Evolutionary conservation across 2,113 vertebrate species (phyloP).

Genomic region (Pseudorasbora parva): DNA sequence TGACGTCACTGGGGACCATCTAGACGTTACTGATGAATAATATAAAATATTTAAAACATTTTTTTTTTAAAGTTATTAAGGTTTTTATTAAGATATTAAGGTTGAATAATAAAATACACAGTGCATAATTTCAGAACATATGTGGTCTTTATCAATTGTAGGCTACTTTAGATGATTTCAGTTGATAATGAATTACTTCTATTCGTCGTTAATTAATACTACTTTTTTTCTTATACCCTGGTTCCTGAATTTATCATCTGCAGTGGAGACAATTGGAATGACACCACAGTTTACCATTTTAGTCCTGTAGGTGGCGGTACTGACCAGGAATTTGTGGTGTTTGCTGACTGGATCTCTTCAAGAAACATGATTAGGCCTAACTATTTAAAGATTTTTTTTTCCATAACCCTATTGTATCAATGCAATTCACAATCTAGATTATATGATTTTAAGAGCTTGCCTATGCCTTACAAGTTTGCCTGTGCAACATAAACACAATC

Average conservation of each 20-base stretch:
- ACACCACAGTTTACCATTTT: constrained; percentile 57
- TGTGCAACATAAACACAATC: no score
- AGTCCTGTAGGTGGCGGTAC: constrained; percentile 76
- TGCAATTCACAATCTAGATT: not conserved
- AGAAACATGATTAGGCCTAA: not conserved
- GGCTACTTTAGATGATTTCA: not conserved
- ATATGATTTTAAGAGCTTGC: not conserved
- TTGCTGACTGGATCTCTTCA: not conserved
- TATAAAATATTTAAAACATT: not conserved
- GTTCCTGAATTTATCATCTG: not conserved
- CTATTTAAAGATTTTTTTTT: not conserved
- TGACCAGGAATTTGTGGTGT: constrained; percentile 48
- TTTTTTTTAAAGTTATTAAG: not conserved
- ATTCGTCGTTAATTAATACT: not conserved
- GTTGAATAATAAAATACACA: not conserved
- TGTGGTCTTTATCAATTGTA: not conserved
- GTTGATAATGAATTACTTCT: not conserved
- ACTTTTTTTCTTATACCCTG: not conserved
- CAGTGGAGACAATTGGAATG: not conserved
- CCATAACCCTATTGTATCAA: not conserved
- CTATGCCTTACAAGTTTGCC: not conserved
- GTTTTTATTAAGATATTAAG: not conserved
- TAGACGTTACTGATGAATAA: no score
- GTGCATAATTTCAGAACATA: not conserved
- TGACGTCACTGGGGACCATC: constrained; percentile 7